Conservation (phyloP, 2,797 vertebrate species). For the Neosilurus hyrtlii region DNA sequence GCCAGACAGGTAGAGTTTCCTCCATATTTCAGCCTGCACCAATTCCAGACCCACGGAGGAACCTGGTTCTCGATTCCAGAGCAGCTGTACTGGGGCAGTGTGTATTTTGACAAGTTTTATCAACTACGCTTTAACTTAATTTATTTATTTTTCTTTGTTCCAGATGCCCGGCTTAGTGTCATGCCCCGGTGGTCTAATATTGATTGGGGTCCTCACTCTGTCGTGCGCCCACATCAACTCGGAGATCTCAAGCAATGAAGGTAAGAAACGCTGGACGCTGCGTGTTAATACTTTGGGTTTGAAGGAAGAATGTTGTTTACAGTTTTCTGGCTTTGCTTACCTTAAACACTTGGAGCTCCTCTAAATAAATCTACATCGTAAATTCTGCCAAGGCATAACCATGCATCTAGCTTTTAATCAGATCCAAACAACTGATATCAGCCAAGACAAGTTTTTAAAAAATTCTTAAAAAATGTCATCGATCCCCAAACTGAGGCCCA, state of each 20-base stretch:
- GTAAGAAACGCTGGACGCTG: slow-evolving; percentile 64
- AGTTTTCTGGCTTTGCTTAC: slow-evolving; percentile 10
- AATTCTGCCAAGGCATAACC: slow-evolving; percentile 21
- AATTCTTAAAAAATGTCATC: background rate
- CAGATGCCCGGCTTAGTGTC: slow-evolving; percentile 75
- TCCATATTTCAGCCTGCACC: background rate
- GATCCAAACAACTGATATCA: slow-evolving; percentile 7
- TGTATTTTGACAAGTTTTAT: slow-evolving; percentile 10
- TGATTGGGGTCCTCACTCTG: slow-evolving; percentile 73
- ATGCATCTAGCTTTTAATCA: slow-evolving; percentile 22
- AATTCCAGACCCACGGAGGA: slow-evolving; percentile 1
- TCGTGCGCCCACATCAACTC: slow-evolving; percentile 61
- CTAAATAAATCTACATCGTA: slow-evolving; percentile 7
- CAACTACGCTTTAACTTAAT: background rate
- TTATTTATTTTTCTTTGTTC: background rate
- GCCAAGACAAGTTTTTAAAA: slow-evolving; percentile 27
- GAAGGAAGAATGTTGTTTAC: slow-evolving; percentile 28
- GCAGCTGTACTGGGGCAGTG: background rate
- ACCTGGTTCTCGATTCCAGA: background rate
- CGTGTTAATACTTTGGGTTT: slow-evolving; percentile 41
- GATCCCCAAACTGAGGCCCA: slow-evolving; percentile 13
- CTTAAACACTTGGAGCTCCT: slow-evolving; percentile 39
- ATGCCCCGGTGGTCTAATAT: slow-evolving; percentile 73
- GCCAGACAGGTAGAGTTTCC: slow-evolving; percentile 45
- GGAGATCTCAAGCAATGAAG: slow-evolving; percentile 74